Base-by-base conservation (phyloP, 2,888 invertebrate species). In the Buathra laborator region DNA sequence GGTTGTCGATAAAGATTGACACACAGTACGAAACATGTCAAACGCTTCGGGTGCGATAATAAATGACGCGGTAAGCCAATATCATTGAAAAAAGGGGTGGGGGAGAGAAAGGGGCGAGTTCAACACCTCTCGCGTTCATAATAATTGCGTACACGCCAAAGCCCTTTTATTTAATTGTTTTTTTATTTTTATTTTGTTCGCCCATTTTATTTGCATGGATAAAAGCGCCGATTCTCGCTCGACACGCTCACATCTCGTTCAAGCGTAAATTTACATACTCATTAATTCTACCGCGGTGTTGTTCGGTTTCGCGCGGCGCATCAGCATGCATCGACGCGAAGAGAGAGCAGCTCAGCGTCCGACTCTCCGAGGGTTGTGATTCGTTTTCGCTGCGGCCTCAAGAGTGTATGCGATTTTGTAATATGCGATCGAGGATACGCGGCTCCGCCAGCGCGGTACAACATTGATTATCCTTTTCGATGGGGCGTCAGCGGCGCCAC, bases 221-320 rank as follows among this genome's bases (percentile, higher is more conserved):
- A 74, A 81, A 84, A 81, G 67, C 46, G 64, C 75, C 19, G 66
- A 43, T 43, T 66, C 44, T 62, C 43, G 56, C 59, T 59, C 71
- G 79, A 79, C 72, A 68, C 67, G 78, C 68, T 81, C 74, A 75
- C 74, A 70, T 84, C 62, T 77, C 76, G 84, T 80, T 72, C 64
- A 56, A 67, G 64, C 66, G 81, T 75, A 75, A 81, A 81, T 84
- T 81, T 81, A 84, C 78, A 84, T 81, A 81, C 81, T 81, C 78
- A 81, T 84, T 84, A 78, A 81, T 74, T 46, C 78, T 44, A 64
- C 72, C 67, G 32, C 76, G 72, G 56, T 70, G 81, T 78, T 81
- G 68, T 78, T 84, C 74, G 74, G 24, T 74, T 68, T 67, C 59
- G 53, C 9, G 77, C 75, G 46, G 37, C 43, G 56, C 64, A 84